Evolutionary conservation across 1,140 invertebrate genomes (phyloP).

Genomic region (Meloidogyne chitwoodi): DNA sequence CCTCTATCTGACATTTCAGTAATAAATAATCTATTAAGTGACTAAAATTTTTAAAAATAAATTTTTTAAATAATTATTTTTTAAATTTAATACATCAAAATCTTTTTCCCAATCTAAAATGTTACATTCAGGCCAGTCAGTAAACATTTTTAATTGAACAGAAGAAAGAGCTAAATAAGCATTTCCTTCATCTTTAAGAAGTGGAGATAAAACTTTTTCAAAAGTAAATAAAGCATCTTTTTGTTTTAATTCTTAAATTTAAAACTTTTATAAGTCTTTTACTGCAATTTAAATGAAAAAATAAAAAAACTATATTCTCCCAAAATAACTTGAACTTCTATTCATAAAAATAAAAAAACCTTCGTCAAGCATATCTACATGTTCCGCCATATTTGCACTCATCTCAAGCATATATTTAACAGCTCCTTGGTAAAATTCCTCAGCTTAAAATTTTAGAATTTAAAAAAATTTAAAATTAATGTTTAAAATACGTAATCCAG

Average conservation of each 20-base stretch:
- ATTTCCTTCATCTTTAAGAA: background rate
- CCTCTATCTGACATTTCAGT: background rate
- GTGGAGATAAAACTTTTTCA: background rate
- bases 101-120: constrained; percentile 43
- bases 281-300: no score
- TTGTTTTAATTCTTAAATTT: constrained; percentile 49
- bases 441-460: constrained; percentile 39
- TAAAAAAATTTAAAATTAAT: constrained; percentile 9
- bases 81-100: constrained; percentile 1
- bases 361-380: constrained; percentile 48
- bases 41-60: background rate
- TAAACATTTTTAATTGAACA: constrained; percentile 53
- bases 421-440: constrained; percentile 59
- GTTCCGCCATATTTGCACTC: constrained; percentile 53
- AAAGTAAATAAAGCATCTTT: constrained; percentile 52
- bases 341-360: constrained; percentile 29
- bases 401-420: constrained; percentile 54
- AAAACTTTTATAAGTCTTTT: constrained; percentile 56
- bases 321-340: background rate
- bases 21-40: background rate
- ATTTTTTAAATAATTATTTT: background rate
- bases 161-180: background rate
- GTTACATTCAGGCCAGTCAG: constrained; percentile 56
- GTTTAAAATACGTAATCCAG: constrained; percentile 27
- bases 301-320: background rate